Evolutionary conservation across 2,113 vertebrate species (phyloP).

Genomic region (Octodon degus): DNA sequence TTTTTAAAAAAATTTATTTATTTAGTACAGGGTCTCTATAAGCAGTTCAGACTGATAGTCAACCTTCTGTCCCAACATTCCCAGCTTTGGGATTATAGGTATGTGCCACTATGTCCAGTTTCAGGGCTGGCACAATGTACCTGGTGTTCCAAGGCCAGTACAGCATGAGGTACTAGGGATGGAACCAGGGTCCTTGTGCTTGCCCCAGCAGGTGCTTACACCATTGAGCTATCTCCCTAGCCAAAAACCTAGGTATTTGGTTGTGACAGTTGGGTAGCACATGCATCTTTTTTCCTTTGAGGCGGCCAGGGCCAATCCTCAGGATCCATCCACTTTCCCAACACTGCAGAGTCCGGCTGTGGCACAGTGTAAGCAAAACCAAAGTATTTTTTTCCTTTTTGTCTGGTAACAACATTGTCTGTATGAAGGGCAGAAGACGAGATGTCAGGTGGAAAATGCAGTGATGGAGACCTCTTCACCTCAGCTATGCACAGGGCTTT

Average conservation of each 20-base stretch:
- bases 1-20: not conserved
- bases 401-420: not conserved
- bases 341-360: not conserved
- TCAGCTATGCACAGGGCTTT: not conserved
- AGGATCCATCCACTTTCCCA: not conserved
- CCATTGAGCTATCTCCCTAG: too few relatives aligned
- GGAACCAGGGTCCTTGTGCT: too few relatives aligned
- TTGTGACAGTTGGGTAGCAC: not conserved
- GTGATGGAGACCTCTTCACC: not conserved
- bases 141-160: too few relatives aligned
- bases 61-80: too few relatives aligned
- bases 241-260: constrained; percentile 1
- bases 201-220: too few relatives aligned
- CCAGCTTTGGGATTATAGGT: too few relatives aligned
- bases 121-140: too few relatives aligned
- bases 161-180: too few relatives aligned
- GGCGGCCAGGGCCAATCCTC: not conserved
- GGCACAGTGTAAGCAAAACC: constrained; percentile 2
- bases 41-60: too few relatives aligned
- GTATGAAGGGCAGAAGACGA: not conserved
- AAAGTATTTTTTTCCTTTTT: not conserved
- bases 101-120: too few relatives aligned
- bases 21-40: too few relatives aligned
- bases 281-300: not conserved
- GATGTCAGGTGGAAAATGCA: not conserved